Evolutionary conservation across 2,888 invertebrate genomes (phyloP), one percentile per base, ranked within the genome.

Genomic region (Synergus japonicus): DNA sequence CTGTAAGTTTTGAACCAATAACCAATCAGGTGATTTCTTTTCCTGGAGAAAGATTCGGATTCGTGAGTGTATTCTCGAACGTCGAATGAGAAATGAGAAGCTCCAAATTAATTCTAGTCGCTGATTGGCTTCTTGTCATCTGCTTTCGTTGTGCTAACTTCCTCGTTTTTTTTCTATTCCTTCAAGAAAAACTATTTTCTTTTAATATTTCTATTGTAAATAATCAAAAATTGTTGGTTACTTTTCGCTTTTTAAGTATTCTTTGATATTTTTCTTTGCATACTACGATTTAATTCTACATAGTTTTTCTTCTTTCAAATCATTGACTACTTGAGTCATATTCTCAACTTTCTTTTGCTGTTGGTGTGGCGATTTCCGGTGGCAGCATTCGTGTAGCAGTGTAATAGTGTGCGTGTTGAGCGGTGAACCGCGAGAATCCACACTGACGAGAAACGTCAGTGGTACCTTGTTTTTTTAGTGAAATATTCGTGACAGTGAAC

Each of bases 401-500:
- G 22, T 22, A 37, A 5, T 3, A 37, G 5, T 37, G 37, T 22
- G 60, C 3, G 60, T 22, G 49, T 73, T 54, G 54, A 13, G 67
- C 9, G 66, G 46, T 12, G 29, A 54, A 29, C 54, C 54, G 54
- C 73, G 54, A 54, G 73, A 73, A 54, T 54, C 49, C 15, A 37
- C 29, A 22, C n/a, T n/a, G n/a, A n/a, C 8, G 22, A 22, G 44
- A 43, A 67, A 67, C 44, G 44, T 54, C 73, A 73, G 73, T 73
- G 29, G 29, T 54, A 15, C n/a, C 9, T 9, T 54, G 13, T 15
- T 49, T 73, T 73, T 69, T 69, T 46, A 67, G 69, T 69, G 46
- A 69, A 69, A 8, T 69, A 69, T 69, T 73, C 37, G 73, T 73
- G 54, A 54, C n/a, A 73, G 73, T 73, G 73, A 73, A 54, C 29